Evolutionary conservation across 2,113 vertebrate genomes (phyloP).

Genomic region (Ptyas mucosa): DNA sequence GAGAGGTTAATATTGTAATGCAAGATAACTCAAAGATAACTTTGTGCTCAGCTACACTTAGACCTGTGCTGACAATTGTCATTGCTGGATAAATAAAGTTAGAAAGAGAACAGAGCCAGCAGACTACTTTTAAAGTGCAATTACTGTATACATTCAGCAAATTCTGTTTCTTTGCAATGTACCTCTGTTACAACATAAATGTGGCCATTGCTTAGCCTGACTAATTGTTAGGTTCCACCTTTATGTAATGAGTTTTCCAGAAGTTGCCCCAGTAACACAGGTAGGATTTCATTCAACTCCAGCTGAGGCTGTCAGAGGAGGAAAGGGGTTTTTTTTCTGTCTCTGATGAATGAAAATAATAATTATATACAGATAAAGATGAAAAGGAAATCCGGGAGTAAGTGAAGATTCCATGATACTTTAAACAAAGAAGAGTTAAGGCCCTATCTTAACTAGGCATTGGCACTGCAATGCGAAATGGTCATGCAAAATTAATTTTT

Average conservation of each 20-base stretch:
- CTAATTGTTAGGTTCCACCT: constrained; percentile 79
- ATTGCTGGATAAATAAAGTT: constrained; percentile 44
- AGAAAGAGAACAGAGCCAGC: neutral
- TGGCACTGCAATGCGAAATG: constrained; percentile 83
- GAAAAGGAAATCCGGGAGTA: constrained; percentile 56
- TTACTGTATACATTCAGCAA: constrained; percentile 62
- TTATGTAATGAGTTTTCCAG: constrained; percentile 82
- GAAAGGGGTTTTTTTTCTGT: constrained; percentile 58
- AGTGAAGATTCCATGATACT: constrained; percentile 72
- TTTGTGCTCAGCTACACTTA: constrained; percentile 50
- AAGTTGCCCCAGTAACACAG: constrained; percentile 76
- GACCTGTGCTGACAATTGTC: constrained; percentile 56
- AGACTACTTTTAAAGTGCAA: neutral
- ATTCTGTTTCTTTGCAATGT: constrained; percentile 65
- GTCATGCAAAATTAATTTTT: constrained; percentile 87
- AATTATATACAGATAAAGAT: constrained; percentile 74
- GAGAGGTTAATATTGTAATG: neutral
- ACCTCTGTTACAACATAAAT: constrained; percentile 10
- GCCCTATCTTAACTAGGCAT: constrained; percentile 82
- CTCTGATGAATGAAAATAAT: constrained; percentile 81
- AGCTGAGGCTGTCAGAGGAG: constrained; percentile 64
- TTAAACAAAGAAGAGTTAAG: constrained; percentile 83
- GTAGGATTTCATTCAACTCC: constrained; percentile 76
- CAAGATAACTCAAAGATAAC: constrained; percentile 41
- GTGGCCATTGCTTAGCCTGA: constrained; percentile 42